Conservation (phyloP, 2,113 vertebrate genomes). For the Pterocles burchelli region DNA sequence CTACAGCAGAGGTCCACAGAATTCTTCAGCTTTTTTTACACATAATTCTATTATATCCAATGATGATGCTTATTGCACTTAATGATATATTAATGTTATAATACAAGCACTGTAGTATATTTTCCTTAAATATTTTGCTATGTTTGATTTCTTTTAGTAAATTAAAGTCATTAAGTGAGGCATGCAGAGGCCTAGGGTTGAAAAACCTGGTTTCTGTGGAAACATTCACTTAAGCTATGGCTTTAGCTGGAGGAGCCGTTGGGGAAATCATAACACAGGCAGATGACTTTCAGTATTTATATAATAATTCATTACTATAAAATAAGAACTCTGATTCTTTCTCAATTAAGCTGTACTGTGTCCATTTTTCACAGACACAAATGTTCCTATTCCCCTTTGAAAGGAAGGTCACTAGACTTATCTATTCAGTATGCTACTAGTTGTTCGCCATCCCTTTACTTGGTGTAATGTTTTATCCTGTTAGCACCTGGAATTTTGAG, state of each 20-base stretch:
- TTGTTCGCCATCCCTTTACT: not conserved
- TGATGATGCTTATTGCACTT: not conserved
- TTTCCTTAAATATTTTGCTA: not conserved
- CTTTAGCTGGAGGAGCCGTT: not conserved
- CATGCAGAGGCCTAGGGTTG: not conserved
- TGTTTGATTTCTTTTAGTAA: not conserved
- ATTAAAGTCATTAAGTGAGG: not conserved
- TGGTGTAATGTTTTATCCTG: not conserved
- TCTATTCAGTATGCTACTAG: too few species aligned
- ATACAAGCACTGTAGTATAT: not conserved
- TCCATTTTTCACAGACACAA: not conserved
- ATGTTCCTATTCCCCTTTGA: rapidly evolving
- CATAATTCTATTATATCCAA: not conserved
- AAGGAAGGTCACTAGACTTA: not conserved
- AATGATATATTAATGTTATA: not conserved
- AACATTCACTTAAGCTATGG: not conserved
- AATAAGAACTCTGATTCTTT: not conserved
- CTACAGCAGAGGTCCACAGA: not conserved
- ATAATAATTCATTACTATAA: not conserved
- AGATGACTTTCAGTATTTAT: not conserved
- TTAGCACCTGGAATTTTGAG: not conserved
- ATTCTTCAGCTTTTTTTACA: not conserved
- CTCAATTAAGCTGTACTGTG: not conserved
- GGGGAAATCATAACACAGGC: not conserved
- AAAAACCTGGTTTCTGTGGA: not conserved